Base-by-base conservation (phyloP, 1,140 invertebrate species). In the Hermetia illucens region DNA sequence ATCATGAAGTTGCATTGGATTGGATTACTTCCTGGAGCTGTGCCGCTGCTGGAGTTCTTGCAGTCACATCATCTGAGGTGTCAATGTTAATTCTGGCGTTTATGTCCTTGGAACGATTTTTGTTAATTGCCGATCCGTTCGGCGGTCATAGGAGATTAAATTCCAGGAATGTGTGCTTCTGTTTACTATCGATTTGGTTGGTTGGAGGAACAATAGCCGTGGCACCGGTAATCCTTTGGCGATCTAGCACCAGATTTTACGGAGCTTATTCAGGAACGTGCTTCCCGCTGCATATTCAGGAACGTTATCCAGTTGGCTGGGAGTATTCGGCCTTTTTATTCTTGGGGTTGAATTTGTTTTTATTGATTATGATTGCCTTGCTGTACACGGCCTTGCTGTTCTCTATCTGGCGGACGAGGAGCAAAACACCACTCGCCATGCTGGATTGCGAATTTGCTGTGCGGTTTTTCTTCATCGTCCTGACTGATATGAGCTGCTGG, bases 401-500 rank as follows among this genome's bases (percentile, higher is more conserved):
- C 15, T 77, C 71, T 38, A 75, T 81, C 47, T 70, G 67, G 54
- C 61, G 68, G 46, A 74, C 75, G 13, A 60, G 75, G 39, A 58
- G 69, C 45, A 67, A 71, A 33, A 72, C 73, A 32, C 62, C 74
- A 20, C 49, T 80, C 25, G 69, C 66, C 18, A 61, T 68, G 21
- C 62, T 65, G 24, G 79, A 77, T 58, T 75, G 66, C 20, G 75
- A 79, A 51, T 75, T 84, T 48, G 77, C 75, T 2, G 55, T 56
- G 9, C 64, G 81, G 39, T 82, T 83, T 52, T 81, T 81, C 44
- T 70, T 83, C 42, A 83, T 86, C 37, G 77, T 84, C 2, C 53
- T 80, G 13, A 79, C 79, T 0, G 74, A 85, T 52, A 70, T 69
- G n/a, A 50, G 72, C 17, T 85, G 82, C 49, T 85, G 82, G 82